phyloP scores from a whole-genome alignment of 2,888 invertebrate genomes.

The Oxytorus armatus region DNA sequence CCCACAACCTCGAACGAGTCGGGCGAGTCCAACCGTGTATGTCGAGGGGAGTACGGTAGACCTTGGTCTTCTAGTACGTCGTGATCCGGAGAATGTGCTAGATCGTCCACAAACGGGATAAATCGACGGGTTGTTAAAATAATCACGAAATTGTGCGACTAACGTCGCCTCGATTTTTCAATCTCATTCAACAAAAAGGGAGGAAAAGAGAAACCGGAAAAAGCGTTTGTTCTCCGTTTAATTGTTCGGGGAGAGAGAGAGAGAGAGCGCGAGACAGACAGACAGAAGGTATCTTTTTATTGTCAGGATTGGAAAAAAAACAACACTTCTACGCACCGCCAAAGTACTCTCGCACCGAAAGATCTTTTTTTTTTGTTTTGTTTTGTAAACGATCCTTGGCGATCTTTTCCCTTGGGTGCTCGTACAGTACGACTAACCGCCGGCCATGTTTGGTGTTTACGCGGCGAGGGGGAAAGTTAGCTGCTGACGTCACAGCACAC shows the following conservation, averaged over 20 bases:
- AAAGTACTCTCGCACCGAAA: conserved; percentile 17
- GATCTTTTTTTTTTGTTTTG: not conserved
- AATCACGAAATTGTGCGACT: conserved; percentile 47
- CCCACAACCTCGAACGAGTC: conserved; percentile 76
- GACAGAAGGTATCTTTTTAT: conserved; percentile 4
- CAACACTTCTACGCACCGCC: not conserved
- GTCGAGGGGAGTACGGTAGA: conserved; percentile 80
- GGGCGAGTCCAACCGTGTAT: conserved; percentile 83
- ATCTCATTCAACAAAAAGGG: not conserved
- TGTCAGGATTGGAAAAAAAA: not conserved
- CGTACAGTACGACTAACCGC: conserved; percentile 74
- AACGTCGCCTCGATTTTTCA: conserved; percentile 31
- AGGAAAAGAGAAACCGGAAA: conserved; percentile 5
- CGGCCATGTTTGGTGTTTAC: conserved; percentile 85
- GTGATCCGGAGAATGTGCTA: conserved; percentile 83
- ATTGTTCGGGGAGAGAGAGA: conserved; percentile 1
- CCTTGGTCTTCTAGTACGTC: conserved; percentile 82
- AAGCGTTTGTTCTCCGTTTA: conserved; percentile 19
- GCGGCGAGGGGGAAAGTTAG: conserved; percentile 81
- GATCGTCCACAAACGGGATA: conserved; percentile 74
- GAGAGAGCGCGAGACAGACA: too few species aligned
- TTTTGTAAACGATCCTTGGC: conserved; percentile 40
- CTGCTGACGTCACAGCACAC: conserved; percentile 80
- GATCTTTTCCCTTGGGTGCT: conserved; percentile 56
- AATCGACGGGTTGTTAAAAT: conserved; percentile 59